Evolutionary conservation across 2,113 vertebrate genomes (phyloP).

Genomic region (Cynoglossus semilaevis): DNA sequence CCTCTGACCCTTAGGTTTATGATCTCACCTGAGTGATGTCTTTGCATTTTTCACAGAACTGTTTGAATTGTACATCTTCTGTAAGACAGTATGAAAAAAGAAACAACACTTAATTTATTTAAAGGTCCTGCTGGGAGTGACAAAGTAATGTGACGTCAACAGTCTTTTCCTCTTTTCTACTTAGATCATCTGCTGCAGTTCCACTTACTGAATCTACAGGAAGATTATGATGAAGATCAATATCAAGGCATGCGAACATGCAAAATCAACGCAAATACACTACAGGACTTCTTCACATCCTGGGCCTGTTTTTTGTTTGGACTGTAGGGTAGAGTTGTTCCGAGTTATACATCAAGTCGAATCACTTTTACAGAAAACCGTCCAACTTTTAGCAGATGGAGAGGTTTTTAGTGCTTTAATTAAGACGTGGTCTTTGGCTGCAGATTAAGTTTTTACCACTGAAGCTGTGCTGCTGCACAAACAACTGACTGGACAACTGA

Average conservation of each 20-base stretch:
- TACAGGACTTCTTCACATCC: background rate
- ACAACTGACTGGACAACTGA: too few relatives aligned
- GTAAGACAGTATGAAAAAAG: background rate
- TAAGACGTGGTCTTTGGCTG: background rate
- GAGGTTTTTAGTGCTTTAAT: conserved; percentile 2
- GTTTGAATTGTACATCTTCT: conserved; percentile 44
- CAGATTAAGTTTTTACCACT: conserved; percentile 1
- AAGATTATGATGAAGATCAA: too few relatives aligned
- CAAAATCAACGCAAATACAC: background rate
- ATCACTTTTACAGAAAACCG: conserved; percentile 1
- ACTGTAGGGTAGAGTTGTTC: conserved; percentile 1
- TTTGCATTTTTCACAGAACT: conserved; percentile 76
- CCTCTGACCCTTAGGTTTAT: background rate
- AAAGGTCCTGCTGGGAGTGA: too few relatives aligned
- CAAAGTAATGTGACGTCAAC: too few relatives aligned
- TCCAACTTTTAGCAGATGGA: conserved; percentile 6
- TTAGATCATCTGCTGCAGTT: conserved; percentile 8
- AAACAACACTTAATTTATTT: background rate
- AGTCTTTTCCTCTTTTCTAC: conserved; percentile 42
- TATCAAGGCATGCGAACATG: too few relatives aligned
- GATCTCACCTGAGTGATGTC: conserved; percentile 64
- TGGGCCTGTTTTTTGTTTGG: background rate
- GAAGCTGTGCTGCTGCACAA: too few relatives aligned
- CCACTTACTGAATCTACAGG: conserved; percentile 9
- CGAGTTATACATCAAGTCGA: background rate